phyloP scores from a whole-genome alignment of 2,113 vertebrate species.

The Nipponia nippon region DNA sequence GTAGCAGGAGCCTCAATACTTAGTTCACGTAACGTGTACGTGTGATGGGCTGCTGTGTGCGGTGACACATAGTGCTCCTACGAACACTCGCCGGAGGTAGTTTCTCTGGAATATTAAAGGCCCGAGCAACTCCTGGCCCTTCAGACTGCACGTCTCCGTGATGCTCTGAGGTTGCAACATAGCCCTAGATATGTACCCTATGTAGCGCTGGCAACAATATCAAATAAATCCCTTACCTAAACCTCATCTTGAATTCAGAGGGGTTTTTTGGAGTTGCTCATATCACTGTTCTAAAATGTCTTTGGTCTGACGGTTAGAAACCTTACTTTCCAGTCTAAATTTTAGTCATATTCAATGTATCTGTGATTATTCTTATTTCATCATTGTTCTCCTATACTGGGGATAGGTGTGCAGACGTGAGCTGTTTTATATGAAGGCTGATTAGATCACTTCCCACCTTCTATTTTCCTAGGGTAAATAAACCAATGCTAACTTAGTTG shows the following conservation, averaged over 20 bases:
- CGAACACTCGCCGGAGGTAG: background rate
- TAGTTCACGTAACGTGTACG: accelerated
- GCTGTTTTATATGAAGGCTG: background rate
- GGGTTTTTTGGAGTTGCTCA: background rate
- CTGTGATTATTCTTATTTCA: background rate
- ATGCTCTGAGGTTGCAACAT: background rate
- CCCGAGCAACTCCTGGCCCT: background rate
- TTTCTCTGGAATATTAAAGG: background rate
- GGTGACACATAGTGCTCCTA: background rate
- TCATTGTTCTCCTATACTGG: accelerated
- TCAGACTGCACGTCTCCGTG: too few species aligned
- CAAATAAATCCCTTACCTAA: background rate
- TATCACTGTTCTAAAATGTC: background rate
- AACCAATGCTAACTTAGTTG: background rate
- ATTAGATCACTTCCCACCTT: background rate
- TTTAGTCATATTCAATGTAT: accelerated
- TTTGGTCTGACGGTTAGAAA: background rate
- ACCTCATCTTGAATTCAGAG: background rate
- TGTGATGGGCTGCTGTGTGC: background rate
- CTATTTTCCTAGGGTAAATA: accelerated
- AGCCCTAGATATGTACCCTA: background rate
- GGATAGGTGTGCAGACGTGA: background rate
- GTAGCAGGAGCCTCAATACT: background rate
- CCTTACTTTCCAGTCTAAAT: background rate
- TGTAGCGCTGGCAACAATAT: background rate